Conservation (phyloP, 1,140 invertebrate genomes). For the Atta cephalotes region DNA sequence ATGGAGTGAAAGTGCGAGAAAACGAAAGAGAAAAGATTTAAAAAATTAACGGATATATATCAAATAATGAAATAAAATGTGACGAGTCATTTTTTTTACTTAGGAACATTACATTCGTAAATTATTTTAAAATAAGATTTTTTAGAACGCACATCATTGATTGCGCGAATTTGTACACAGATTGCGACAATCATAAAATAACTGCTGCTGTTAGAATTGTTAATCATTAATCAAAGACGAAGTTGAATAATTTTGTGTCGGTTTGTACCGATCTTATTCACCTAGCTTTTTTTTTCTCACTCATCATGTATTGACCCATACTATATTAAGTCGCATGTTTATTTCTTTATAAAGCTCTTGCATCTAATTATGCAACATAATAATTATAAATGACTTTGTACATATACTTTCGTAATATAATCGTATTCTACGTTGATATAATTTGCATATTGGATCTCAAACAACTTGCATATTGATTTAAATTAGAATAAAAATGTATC, state of each 20-base stretch:
- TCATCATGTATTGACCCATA: conserved; percentile 12
- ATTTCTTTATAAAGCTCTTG: not conserved
- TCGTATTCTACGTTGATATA: not conserved
- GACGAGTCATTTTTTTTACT: not conserved
- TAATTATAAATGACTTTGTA: conserved; percentile 8
- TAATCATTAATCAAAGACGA: not conserved
- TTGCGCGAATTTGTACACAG: not conserved
- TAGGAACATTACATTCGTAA: not conserved
- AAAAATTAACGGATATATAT: not conserved
- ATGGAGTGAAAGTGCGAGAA: not conserved
- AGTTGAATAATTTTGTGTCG: conserved; percentile 42
- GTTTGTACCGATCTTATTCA: conserved; percentile 3
- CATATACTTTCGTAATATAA: not conserved
- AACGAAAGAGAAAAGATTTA: no score
- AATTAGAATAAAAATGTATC: not conserved
- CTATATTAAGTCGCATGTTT: not conserved
- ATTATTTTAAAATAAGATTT: not conserved
- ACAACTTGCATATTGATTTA: not conserved
- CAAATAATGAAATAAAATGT: not conserved
- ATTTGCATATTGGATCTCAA: not conserved
- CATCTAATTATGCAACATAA: not conserved
- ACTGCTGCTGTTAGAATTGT: not conserved
- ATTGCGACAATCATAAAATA: not conserved
- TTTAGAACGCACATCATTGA: not conserved
- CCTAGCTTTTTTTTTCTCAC: conserved; percentile 6